A percentile compares a stretch with the other conserved stretches of the same genome.
Evolutionary conservation across 1,140 invertebrate species (phyloP).

Genomic region (Proales similis): DNA sequence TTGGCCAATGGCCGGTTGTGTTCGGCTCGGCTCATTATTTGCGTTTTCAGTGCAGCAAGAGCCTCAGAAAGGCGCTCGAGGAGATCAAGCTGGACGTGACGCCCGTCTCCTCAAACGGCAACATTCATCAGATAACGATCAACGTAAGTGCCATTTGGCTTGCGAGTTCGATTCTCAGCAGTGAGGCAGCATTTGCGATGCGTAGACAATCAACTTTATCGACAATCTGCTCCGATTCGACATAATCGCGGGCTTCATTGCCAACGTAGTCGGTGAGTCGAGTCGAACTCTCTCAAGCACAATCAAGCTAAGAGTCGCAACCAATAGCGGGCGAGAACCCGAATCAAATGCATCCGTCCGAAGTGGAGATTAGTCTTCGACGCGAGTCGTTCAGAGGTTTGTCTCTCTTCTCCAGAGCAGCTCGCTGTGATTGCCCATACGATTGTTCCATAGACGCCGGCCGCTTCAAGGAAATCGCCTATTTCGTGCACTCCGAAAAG

Average conservation of each 20-base stretch:
- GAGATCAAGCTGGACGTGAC: not conserved
- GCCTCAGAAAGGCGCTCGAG: not conserved
- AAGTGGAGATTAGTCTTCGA: constrained; percentile 22
- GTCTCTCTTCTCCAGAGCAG: not conserved
- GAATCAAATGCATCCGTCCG: constrained; percentile 20
- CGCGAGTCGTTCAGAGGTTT: constrained; percentile 5
- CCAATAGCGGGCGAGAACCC: constrained; percentile 18
- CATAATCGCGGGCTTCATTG: constrained; percentile 36
- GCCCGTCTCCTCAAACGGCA: constrained; percentile 15
- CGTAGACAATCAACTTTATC: constrained; percentile 6
- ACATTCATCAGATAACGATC: constrained; percentile 26
- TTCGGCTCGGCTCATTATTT: not conserved
- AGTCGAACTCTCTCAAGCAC: too few species aligned
- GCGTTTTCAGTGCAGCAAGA: not conserved
- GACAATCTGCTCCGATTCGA: constrained; percentile 31
- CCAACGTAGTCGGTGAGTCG: constrained; percentile 33
- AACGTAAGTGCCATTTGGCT: not conserved
- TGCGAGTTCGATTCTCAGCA: not conserved
- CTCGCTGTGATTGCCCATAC: not conserved
- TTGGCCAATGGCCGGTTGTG: not conserved
- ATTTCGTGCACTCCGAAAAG: constrained; percentile 5
- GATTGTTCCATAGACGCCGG: too few species aligned
- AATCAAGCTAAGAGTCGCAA: too few species aligned
- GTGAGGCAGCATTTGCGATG: too few species aligned
- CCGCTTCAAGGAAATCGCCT: constrained; percentile 22